Evolutionary conservation across 2,113 vertebrate species (phyloP).

Genomic region (Myxocyprinus asiaticus): DNA sequence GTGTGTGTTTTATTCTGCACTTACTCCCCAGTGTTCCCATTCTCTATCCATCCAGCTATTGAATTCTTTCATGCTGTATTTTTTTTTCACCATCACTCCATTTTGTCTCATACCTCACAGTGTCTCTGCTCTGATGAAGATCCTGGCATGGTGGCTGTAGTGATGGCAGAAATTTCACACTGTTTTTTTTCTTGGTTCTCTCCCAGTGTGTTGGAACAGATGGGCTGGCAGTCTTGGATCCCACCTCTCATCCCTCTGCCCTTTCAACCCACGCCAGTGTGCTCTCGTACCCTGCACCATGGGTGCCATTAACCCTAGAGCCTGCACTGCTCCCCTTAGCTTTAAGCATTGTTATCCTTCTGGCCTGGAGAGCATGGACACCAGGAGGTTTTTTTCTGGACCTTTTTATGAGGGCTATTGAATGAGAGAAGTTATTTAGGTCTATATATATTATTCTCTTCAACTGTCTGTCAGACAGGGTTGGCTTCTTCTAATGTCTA

Average conservation of each 20-base stretch:
- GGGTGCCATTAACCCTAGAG: conserved; percentile 49
- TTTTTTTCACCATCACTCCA: conserved; percentile 8
- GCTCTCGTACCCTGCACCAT: conserved; percentile 21
- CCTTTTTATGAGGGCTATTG: background rate
- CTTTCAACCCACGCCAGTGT: conserved; percentile 4
- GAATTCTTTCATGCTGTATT: conserved; percentile 1
- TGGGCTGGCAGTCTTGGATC: conserved; percentile 23
- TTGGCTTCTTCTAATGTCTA: conserved; percentile 16
- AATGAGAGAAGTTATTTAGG: conserved; percentile 1
- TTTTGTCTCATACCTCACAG: conserved; percentile 9
- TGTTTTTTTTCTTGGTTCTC: background rate
- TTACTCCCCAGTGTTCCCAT: too few species aligned
- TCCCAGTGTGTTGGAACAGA: conserved; percentile 37
- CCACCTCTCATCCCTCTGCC: conserved; percentile 17
- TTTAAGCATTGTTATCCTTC: conserved; percentile 49
- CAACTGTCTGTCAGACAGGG: background rate
- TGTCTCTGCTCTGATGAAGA: conserved; percentile 20
- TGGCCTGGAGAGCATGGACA: conserved; percentile 28
- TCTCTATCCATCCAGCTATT: too few species aligned
- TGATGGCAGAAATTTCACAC: conserved; percentile 10
- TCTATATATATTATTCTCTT: conserved; percentile 28
- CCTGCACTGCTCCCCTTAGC: conserved; percentile 38
- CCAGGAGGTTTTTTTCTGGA: conserved; percentile 3
- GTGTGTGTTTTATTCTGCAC: too few species aligned
- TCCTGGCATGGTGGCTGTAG: conserved; percentile 16